Base-by-base conservation (phyloP, 2,888 invertebrate genomes). In the Tenthredo distinguenda region DNA sequence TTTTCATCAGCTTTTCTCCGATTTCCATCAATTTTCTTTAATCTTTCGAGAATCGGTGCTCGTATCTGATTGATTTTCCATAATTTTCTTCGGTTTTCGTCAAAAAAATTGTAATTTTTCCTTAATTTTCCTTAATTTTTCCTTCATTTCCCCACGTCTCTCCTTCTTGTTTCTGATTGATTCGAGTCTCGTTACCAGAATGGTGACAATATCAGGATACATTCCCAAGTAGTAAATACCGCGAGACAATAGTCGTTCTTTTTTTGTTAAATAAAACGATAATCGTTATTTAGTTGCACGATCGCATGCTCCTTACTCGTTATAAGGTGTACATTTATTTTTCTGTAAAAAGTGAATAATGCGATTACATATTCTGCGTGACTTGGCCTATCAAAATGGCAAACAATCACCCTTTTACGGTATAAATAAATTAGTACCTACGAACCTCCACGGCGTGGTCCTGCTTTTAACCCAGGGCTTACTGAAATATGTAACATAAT, bases 311-410 rank as follows among this genome's bases (percentile, higher is more conserved):
- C 43, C 26, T 26, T 26, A 6, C 26, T 76, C 76, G 76, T 76
- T 76, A 76, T 37, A 71, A 37, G 18, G 71, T 71, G 18, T 34
- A n/a, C 18, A 34, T 40, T 43, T 74, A n/a, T 74, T 43, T 74
- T 74, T 74, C 43, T 74, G n/a, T 74, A 43, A 74, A 74, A 18
- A n/a, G 26, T 74, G 50, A 77, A 50, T 90, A 89, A 89, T 88
- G 89, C 86, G 86, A 86, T 86, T 87, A 86, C 68, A 68, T 34
- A 68, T 90, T 88, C 88, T 86, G 72, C 85, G 72, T 85, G 89
- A 90, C 87, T 87, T 84, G 87, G 84, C 86, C 85, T 34, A 68
- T 81, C 85, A 81, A 79, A 85, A 47, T 62, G 85, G 34, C 77
- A 77, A 77, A 77, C 77, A 77, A 77, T 77, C 47, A 77, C 77